These are phyloP conservation scores for Chelonoidis abingdonii DNA, from an alignment of 2,113 vertebrate genomes.

Conservation along the genomic window DNA sequence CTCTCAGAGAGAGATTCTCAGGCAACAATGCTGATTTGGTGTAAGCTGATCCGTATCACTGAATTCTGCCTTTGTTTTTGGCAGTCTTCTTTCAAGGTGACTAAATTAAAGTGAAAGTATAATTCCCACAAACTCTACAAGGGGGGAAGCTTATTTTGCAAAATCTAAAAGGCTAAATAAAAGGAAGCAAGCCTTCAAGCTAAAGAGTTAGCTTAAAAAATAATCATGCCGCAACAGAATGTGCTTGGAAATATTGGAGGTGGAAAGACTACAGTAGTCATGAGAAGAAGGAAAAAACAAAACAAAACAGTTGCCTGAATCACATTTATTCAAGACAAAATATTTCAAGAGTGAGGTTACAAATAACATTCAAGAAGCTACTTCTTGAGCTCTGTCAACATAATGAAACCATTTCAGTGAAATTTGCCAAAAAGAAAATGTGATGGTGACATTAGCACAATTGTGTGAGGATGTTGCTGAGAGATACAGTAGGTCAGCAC, in stretches of 20 bases:
- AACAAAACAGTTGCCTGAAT: not conserved
- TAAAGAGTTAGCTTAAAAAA: slow-evolving; percentile 1
- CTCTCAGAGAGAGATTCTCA: slow-evolving; percentile 60
- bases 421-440: not conserved
- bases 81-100: slow-evolving; percentile 77
- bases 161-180: slow-evolving; percentile 59
- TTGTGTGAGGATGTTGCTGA: rapidly evolving
- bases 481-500: not conserved
- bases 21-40: slow-evolving; percentile 67
- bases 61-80: slow-evolving; percentile 72
- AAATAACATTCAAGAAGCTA: not conserved
- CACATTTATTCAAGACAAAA: not conserved
- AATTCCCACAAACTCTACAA: slow-evolving; percentile 57
- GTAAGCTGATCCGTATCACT: slow-evolving; percentile 65
- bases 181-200: not conserved
- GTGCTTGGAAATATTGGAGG: rapidly evolving
- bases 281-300: not conserved
- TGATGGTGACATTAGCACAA: not conserved
- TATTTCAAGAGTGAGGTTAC: not conserved
- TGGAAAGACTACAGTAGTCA: not conserved
- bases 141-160: slow-evolving; percentile 40
- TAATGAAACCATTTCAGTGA: not conserved
- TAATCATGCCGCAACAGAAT: rapidly evolving
- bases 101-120: slow-evolving; percentile 71
- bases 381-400: not conserved